Conservation (phyloP, 2,888 invertebrate species). For the Augiades crinisus region DNA sequence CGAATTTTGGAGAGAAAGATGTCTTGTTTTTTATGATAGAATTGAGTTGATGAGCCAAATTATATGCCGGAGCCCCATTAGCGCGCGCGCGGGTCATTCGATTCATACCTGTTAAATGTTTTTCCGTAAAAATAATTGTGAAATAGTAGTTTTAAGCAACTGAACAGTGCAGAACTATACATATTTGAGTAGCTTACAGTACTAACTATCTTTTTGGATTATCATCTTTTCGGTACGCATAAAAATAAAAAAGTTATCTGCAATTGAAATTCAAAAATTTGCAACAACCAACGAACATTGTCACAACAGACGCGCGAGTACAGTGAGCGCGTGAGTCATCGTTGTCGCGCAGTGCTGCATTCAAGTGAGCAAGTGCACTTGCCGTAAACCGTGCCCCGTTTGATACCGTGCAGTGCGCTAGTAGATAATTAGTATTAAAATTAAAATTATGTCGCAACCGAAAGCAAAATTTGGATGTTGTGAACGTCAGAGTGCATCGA, state of each 20-base stretch:
- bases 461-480: conserved; percentile 9
- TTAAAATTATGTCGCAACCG: conserved; percentile 2
- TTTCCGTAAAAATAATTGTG: not conserved
- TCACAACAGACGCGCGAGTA: no score
- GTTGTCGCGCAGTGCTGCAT: conserved; percentile 9
- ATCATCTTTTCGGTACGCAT: no score
- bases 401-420: not conserved
- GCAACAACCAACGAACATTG: no score
- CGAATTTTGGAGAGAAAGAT: not conserved
- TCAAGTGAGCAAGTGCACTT: not conserved
- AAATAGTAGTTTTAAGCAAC: not conserved
- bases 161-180: not conserved
- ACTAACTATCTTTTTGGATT: not conserved
- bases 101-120: not conserved
- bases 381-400: not conserved
- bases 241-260: no score
- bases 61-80: not conserved
- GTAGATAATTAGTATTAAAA: no score
- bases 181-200: not conserved
- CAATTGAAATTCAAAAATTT: no score
- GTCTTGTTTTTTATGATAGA: not conserved
- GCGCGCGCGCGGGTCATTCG: conserved; percentile 72
- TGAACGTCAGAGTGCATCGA: conserved; percentile 2
- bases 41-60: not conserved
- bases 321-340: conserved; percentile 11